Percentiles rank a stretch among this genome's conserved stretches.
Evolutionary conservation across 2,888 invertebrate species (phyloP).

Genomic region (Lepidonotus clava): DNA sequence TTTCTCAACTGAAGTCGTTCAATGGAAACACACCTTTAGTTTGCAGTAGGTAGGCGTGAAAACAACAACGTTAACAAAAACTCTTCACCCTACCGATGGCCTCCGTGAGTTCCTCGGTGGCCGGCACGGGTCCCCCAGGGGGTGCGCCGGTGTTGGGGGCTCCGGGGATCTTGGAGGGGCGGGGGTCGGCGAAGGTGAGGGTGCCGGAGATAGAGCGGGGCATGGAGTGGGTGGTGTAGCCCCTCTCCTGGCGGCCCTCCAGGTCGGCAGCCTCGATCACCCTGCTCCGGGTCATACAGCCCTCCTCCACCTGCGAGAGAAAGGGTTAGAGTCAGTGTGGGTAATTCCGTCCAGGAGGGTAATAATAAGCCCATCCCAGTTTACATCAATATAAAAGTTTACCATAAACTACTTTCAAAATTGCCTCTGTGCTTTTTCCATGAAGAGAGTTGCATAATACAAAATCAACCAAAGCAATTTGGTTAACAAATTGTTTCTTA

Average conservation of each 20-base stretch:
- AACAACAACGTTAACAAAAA: too few species aligned
- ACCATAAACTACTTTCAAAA: too few species aligned
- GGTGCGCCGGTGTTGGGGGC: constrained; percentile 68
- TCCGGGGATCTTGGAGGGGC: constrained; percentile 59
- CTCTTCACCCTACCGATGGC: constrained; percentile 64
- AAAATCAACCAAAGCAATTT: too few species aligned
- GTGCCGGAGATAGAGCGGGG: constrained; percentile 28
- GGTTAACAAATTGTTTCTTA: too few species aligned
- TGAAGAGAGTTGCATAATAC: too few species aligned
- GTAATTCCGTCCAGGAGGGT: too few species aligned
- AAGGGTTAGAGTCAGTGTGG: not conserved
- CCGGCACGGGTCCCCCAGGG: constrained; percentile 70
- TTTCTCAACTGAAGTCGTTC: too few species aligned
- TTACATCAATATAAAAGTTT: too few species aligned
- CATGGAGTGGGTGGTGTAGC: constrained; percentile 70
- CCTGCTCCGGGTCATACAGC: constrained; percentile 75
- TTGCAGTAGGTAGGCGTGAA: too few species aligned
- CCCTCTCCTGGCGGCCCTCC: constrained; percentile 74
- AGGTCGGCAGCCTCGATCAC: constrained; percentile 69
- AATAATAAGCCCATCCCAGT: too few species aligned
- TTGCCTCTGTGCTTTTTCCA: too few species aligned
- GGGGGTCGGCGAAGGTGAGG: not conserved
- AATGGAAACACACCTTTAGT: too few species aligned
- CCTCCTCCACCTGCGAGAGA: constrained; percentile 73
- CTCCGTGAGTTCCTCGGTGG: constrained; percentile 60